Evolutionary conservation across 2,113 vertebrate species (phyloP).

Genomic region (Cryptotis parvus): DNA sequence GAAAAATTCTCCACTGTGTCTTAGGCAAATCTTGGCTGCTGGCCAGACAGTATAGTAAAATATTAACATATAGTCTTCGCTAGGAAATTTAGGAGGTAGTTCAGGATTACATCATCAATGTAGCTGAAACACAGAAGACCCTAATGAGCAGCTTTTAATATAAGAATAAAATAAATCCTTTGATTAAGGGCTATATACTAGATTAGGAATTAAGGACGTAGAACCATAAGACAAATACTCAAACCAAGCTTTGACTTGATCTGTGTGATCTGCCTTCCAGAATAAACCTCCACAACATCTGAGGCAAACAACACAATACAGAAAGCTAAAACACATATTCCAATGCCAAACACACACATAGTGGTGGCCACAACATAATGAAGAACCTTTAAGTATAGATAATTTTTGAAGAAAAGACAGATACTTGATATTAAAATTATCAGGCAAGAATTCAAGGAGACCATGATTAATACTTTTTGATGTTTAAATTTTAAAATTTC

Average conservation of each 20-base stretch:
- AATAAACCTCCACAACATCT: background rate
- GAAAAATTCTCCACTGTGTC: background rate
- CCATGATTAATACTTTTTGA: too few species aligned
- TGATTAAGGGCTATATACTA: too few species aligned
- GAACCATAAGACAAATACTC: background rate
- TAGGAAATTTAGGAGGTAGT: background rate
- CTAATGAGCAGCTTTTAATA: too few species aligned
- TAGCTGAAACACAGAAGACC: too few species aligned
- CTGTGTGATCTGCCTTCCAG: background rate
- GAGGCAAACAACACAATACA: background rate
- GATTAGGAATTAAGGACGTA: background rate
- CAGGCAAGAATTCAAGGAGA: too few species aligned
- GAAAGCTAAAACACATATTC: background rate
- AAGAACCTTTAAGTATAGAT: background rate
- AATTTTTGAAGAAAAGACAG: too few species aligned
- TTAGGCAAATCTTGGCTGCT: background rate
- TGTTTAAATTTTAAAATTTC: too few species aligned
- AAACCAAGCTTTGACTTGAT: too few species aligned
- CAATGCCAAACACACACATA: background rate
- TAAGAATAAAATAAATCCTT: too few species aligned
- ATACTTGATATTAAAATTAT: too few species aligned
- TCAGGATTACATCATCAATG: background rate
- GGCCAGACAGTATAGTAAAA: background rate
- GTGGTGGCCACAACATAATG: background rate
- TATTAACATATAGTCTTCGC: background rate